Evolutionary conservation across 1,140 invertebrate species (phyloP), one percentile per base, ranked within the genome.

Genomic region (Micrasema longulum): DNA sequence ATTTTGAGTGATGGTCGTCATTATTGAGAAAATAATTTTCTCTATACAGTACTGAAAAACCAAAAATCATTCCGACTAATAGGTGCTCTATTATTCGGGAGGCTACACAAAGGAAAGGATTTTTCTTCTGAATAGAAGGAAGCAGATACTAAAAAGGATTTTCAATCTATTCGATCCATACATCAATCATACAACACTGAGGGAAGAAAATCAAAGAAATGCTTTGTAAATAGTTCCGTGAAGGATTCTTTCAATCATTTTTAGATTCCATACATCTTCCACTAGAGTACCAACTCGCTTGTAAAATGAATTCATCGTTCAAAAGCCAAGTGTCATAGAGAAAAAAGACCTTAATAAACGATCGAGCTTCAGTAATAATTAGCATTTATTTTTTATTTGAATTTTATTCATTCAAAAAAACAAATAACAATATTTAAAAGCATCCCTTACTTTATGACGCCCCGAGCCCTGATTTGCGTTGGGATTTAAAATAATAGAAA

Each of bases 41-140:
- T 63, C 14, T 11, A 18, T 36, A 12, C 16, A 6, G 36, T 36
- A 69, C 62, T 68, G 57, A 57, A 73, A 69, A 69, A 73, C 57
- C 45, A 31, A 69, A 66, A 73, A 72, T 72, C 70, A 72, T 67
- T 72, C 65, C 43, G 50, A 36, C 64, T 72, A 72, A 72, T 72
- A 72, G 70, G 12, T 26, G 23, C 26, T 60, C 60, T 36, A 64
- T 71, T 71, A 71, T 71, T 31, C 26, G 63, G 23, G 11, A 16
- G 23, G 18, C 0, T 14, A 9, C 47, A 65, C 63, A 65, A 65
- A 63, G 18, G 60, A 23, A 18, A 50, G 45, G 63, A 31, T 65
- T 41, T n/a, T n/a, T 22, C 14, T 5, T 9, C 18, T 38, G 57
- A 41, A 62, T 62, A 12, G 20, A 22, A 7, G 0, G 57, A 57